Conservation (phyloP, 2,888 invertebrate species). For the Trachelus iudaicus region DNA sequence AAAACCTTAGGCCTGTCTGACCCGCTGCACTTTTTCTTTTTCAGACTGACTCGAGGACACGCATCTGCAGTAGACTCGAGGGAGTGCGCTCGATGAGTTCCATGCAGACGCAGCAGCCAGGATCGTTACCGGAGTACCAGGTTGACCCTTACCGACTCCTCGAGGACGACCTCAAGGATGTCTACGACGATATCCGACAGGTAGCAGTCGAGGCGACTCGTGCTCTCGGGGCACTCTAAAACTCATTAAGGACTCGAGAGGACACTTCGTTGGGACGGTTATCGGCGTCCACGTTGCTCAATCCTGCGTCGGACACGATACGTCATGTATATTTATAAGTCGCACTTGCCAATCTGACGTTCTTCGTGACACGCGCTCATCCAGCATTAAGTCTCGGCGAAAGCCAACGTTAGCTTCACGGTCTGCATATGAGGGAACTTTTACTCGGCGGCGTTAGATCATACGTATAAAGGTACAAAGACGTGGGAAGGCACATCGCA, state of each 20-base stretch:
- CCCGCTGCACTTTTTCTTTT: background rate
- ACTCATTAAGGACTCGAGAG: conserved; percentile 1
- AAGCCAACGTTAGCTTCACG: conserved; percentile 35
- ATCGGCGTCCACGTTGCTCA: background rate
- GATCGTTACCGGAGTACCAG: conserved; percentile 83
- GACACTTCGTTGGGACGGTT: no score
- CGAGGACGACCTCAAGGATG: conserved; percentile 87
- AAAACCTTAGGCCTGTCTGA: background rate
- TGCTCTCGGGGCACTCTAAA: background rate
- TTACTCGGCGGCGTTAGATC: conserved; percentile 34
- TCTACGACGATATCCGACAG: conserved; percentile 87
- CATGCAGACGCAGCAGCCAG: conserved; percentile 83
- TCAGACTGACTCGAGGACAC: conserved; percentile 46
- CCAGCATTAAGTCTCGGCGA: background rate
- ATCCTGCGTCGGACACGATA: background rate
- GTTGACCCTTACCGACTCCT: conserved; percentile 88
- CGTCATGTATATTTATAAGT: background rate
- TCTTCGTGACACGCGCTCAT: background rate
- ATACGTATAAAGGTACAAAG: background rate
- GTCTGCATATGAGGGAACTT: conserved; percentile 52
- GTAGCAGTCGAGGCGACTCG: conserved; percentile 65
- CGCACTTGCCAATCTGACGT: background rate
- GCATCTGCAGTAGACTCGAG: conserved; percentile 42
- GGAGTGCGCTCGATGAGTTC: conserved; percentile 72
- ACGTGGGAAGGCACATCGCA: background rate